Evolutionary conservation across 2,113 vertebrate species (phyloP), one percentile per base, ranked within the genome.

Genomic region (Odocoileus hemionus): DNA sequence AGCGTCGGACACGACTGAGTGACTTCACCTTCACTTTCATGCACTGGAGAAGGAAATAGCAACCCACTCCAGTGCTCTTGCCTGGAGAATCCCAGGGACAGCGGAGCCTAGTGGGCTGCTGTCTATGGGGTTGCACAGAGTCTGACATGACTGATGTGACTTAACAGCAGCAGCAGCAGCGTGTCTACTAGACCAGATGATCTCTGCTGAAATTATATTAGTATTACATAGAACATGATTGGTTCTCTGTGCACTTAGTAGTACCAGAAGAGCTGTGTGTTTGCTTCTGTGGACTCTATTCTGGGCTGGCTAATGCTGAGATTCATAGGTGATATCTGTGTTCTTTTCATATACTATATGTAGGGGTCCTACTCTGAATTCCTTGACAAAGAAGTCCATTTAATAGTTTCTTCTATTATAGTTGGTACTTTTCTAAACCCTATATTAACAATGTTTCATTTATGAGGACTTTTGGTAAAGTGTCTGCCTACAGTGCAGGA

Each of bases 71-170:
- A 64, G 7, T 17, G 7, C n/a, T 64, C 30, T 64, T 64, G 16
- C 30, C 30, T 64, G 61, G 61, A n/a, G 61, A n/a, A 17, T 61
- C 60, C 60, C 28, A 61, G 14, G 60, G 60, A 61, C 1, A 13
- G 60, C 0, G 1, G 60, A 33, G 28, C 28, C 28, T 16, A 1
- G 60, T 33, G 28, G 60, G 3, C 60, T 33, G 60, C 60, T 0
- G 3, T 61, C 60, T 33, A 16, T 61, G 60, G 14, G 60, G 60
- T 61, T 2, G 6, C 60, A 61, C 60, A 61, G 28, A 61, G 30
- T 33, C 1, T 0, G 60, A 33, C 60, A 33, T 0, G 6, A 61
- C 28, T 61, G 60, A 61, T 0, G 3, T 0, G 14, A 61, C 30
- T 61, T 33, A 16, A 7, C 61, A 64, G 30, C 15, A 64, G 60